Base-by-base conservation (phyloP, 1,140 invertebrate species). In the Latrodectus geometricus region DNA sequence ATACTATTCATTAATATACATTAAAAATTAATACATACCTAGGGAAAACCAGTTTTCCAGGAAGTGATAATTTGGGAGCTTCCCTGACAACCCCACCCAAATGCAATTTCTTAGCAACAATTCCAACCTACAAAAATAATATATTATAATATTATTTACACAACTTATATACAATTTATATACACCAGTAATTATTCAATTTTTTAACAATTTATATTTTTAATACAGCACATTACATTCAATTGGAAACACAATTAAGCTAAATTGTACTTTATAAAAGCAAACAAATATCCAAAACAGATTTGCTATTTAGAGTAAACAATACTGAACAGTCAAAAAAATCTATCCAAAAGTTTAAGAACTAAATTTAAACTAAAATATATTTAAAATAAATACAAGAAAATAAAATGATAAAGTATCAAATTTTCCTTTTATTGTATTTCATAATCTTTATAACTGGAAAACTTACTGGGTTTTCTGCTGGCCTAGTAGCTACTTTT, bases 1-100 rank as follows among this genome's bases (percentile, higher is more conserved):
- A 15, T 65, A 4, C 2, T 65, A 65, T n/a, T 4, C 61, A 65
- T n/a, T 65, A 69, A 69, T 69, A 69, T 20, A 11, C 8, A 21
- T 9, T 9, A 69, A 17, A 73, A 73, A 11, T 35, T 21, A 52
- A 66, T 61, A 15, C 3, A 74, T 86, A 92, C 91, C 92, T 92
- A 88, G 98, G 98, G 92, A 99, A 99, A 81, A 99, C 96, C 82
- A 99, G 93, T 93, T 99, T 99, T 89, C 97, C 97, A 61, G 98
- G 98, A 89, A 99, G 93, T 83, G 97, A 98, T 78, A 99, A 93
- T 92, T 98, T 98, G 21, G 97, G 97, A 78, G 96, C 96, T 90
- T 97, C 96, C 90, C 95, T 94, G 70, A 96, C 94, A 65, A 89
- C 87, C 49, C 96, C 95, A 76, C 95, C 95, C 85, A 98, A 93